Percentiles rank a stretch among this genome's conserved stretches.
phyloP scores from a whole-genome alignment of 2,888 invertebrate genomes.

The Chrysodeixis includens region DNA sequence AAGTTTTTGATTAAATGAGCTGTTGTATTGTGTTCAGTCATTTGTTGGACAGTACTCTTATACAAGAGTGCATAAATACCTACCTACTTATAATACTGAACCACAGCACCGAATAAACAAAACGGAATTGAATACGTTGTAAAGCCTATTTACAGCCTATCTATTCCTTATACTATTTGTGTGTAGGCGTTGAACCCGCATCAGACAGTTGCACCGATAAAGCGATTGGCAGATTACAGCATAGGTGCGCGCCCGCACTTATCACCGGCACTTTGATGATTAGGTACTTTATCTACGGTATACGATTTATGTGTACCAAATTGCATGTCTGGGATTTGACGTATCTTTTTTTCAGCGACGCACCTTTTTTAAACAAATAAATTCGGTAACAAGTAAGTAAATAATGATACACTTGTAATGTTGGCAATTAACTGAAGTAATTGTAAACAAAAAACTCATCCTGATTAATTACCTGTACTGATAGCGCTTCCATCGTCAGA shows the following conservation, averaged over 20 bases:
- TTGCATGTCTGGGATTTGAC: background rate
- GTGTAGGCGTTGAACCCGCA: background rate
- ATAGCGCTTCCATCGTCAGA: slow-evolving; percentile 91
- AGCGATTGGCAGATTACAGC: background rate
- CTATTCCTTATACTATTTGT: too few relatives aligned
- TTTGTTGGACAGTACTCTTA: background rate
- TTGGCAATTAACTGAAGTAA: too few relatives aligned
- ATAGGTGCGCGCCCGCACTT: background rate
- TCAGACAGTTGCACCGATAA: background rate
- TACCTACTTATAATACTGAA: background rate
- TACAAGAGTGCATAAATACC: background rate
- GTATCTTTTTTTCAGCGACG: too few relatives aligned
- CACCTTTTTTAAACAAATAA: too few relatives aligned
- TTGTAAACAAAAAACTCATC: too few relatives aligned
- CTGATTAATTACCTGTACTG: slow-evolving; percentile 78
- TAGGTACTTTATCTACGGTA: background rate
- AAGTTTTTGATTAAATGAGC: background rate
- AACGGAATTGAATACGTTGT: too few relatives aligned
- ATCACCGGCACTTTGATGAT: slow-evolving; percentile 1
- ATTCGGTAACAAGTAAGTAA: too few relatives aligned
- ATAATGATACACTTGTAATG: too few relatives aligned
- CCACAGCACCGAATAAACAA: too few relatives aligned
- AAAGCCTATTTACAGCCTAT: too few relatives aligned
- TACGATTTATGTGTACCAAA: background rate
- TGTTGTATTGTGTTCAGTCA: background rate